Conservation (phyloP, 1,140 invertebrate genomes). For the Drosophila parabipectinata region DNA sequence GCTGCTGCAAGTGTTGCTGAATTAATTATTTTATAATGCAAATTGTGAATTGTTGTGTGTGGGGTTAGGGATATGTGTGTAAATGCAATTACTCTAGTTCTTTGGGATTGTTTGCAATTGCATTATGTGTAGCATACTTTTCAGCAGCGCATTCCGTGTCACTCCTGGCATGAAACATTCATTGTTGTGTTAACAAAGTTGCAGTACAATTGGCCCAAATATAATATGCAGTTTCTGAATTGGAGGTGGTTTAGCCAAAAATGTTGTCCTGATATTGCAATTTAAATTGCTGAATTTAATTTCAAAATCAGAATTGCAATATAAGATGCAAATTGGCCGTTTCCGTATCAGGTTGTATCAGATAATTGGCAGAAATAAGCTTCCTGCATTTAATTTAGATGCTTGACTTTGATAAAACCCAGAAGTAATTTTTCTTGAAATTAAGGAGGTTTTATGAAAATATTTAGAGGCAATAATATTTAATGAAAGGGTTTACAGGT, state of each 20-base stretch:
- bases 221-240: constrained; percentile 20
- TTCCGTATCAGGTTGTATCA: background rate
- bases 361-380: background rate
- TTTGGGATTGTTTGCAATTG: constrained; percentile 66
- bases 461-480: background rate
- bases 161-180: constrained; percentile 25
- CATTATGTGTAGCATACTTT: constrained; percentile 71
- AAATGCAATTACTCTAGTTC: constrained; percentile 71
- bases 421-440: background rate
- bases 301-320: background rate
- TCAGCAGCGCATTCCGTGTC: constrained; percentile 19
- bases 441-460: background rate
- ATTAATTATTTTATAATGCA: constrained; percentile 78
- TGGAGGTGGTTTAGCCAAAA: constrained; percentile 6
- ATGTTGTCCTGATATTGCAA: constrained; percentile 10
- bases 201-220: constrained; percentile 31
- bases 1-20: constrained; percentile 31
- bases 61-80: constrained; percentile 5
- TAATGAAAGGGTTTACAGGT: background rate
- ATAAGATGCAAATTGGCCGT: background rate
- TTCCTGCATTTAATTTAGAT: background rate
- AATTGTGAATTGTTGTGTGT: constrained; percentile 26
- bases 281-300: constrained; percentile 18
- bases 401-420: background rate
- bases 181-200: constrained; percentile 34